Conservation (phyloP, 2,888 invertebrate genomes). For the Pollenia labialis region DNA sequence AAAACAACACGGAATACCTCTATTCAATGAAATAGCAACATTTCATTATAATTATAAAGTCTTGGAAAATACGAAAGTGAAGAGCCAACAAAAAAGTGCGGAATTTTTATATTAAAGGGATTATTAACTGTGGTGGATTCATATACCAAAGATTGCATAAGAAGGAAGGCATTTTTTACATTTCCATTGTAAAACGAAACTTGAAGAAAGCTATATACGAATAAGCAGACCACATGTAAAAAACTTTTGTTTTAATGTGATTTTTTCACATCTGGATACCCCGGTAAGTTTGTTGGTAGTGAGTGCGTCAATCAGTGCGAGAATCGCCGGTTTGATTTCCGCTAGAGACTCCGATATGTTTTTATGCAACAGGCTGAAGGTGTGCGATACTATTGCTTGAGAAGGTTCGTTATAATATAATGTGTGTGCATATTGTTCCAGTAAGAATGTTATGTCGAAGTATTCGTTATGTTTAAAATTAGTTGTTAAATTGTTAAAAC, state of each 20-base stretch:
- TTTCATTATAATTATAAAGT: constrained; percentile 17
- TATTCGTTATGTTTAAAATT: too few species aligned
- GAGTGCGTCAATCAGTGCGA: too few species aligned
- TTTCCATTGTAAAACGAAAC: not conserved
- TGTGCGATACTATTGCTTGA: too few species aligned
- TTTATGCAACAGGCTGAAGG: too few species aligned
- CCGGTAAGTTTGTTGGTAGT: too few species aligned
- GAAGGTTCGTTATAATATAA: too few species aligned
- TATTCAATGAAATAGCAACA: constrained; percentile 14
- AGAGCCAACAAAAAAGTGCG: not conserved
- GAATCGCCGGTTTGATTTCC: too few species aligned
- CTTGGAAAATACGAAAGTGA: not conserved
- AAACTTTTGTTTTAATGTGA: not conserved
- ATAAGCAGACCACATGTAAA: not conserved
- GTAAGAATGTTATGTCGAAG: too few species aligned
- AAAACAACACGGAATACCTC: constrained; percentile 14
- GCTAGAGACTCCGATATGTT: too few species aligned
- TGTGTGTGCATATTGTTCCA: too few species aligned
- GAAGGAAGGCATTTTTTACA: not conserved
- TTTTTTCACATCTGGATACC: not conserved
- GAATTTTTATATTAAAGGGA: constrained; percentile 38
- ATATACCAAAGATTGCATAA: not conserved
- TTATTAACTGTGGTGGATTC: constrained; percentile 2
- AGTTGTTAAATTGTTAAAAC: too few species aligned
- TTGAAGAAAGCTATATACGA: not conserved